Evolutionary conservation across 1,140 invertebrate genomes (phyloP), one percentile per base, ranked within the genome.

Genomic region (Drosophila sturtevanti): DNA sequence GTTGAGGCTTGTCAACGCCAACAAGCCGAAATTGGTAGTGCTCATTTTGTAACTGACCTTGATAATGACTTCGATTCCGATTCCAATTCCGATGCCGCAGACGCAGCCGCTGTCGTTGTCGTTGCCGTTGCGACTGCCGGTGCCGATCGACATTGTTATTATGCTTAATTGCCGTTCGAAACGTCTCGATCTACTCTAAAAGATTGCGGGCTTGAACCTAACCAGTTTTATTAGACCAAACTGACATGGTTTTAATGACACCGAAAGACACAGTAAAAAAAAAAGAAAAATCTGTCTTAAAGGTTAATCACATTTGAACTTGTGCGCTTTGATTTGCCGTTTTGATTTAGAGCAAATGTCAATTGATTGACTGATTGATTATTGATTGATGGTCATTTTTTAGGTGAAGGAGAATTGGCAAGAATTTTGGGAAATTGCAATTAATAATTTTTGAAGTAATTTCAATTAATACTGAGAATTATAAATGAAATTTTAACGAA

Each of bases 271-370:
- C 16, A 10, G 16, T 10, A 16, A 4, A 24, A 41, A 16, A 48
- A 10, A 10, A 44, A 18, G n/a, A n/a, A 44, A 18, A 48, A 7
- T 48, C 14, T 44, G 41, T 27, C 65, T 77, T 58, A 89, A 81
- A 89, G 84, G 82, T 87, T 87, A 87, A 89, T 87, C 84, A 87
- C 82, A 82, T 89, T 87, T 87, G 82, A 87, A 87, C 82, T 87
- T 37, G 54, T 60, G 58, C 11, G 14, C 21, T 37, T 63, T 27
- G n/a, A 75, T 48, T n/a, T 24, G 56, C 67, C 51, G 59, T 16
- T 21, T 60, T 63, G 59, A 67, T 68, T 65, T 75, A 27, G 72
- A 75, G 72, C 72, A 68, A 31, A 44, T 64, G 11, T 22, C 44
- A n/a, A 51, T 14, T 12, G 48, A 60, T 48, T 51, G 34, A 66